A percentile compares a stretch with the other conserved stretches of the same genome.
Conservation (phyloP, 2,797 vertebrate genomes). For the Anabacerthia variegaticeps region DNA sequence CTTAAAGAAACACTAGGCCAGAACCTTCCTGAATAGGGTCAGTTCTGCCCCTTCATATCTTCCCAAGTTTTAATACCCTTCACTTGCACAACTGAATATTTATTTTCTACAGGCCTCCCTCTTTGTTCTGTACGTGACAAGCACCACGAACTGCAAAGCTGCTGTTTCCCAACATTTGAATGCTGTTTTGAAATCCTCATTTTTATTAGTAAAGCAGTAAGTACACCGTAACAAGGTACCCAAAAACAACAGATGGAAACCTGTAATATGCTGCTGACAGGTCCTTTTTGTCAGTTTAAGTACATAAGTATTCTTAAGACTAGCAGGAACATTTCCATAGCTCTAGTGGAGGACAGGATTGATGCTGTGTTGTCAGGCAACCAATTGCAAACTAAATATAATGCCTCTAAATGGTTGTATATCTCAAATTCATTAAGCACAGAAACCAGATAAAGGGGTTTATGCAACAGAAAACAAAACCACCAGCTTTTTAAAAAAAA, state of each 20-base stretch:
- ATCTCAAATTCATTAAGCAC: neutral
- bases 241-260: neutral
- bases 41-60: neutral
- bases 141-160: neutral
- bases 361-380: constrained; percentile 18
- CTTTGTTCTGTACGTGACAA: neutral
- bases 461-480: neutral
- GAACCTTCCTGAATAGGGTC: neutral
- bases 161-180: neutral
- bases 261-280: neutral
- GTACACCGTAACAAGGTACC: neutral
- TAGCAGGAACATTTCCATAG: neutral
- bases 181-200: neutral
- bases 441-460: neutral
- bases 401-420: neutral
- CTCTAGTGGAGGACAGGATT: neutral
- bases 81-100: neutral
- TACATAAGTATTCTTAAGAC: neutral
- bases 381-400: constrained; percentile 12
- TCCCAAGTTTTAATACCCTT: neutral
- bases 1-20: neutral
- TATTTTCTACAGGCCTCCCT: neutral
- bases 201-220: neutral
- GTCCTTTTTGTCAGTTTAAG: neutral
- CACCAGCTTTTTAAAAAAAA: neutral